A percentile compares a stretch with the other conserved stretches of the same genome.
These are phyloP conservation scores for Euleptes europaea DNA, from an alignment of 2,113 vertebrate genomes.

Conservation along the genomic window DNA sequence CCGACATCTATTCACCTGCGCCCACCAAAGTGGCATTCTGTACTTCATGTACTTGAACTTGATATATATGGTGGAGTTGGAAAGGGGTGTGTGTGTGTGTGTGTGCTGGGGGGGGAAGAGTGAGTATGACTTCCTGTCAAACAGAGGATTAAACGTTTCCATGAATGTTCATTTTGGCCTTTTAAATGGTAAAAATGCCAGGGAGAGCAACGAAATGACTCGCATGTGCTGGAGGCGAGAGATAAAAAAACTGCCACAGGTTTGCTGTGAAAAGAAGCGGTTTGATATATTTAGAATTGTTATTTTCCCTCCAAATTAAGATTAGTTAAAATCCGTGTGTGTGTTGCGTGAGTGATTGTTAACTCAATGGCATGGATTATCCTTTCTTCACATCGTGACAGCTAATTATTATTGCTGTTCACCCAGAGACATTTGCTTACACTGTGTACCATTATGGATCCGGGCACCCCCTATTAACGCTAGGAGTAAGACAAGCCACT, in stretches of 20 bases:
- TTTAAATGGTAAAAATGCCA: conserved; percentile 70
- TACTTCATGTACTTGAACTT: conserved; percentile 38
- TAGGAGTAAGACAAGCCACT: conserved; percentile 52
- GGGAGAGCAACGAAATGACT: conserved; percentile 69
- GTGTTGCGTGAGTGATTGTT: conserved; percentile 73
- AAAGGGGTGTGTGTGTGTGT: conserved; percentile 26
- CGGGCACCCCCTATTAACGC: conserved; percentile 54
- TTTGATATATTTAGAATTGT: conserved; percentile 79
- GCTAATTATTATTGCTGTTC: conserved; percentile 79
- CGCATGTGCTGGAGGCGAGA: conserved; percentile 69
- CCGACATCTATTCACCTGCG: not conserved
- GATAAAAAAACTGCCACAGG: conserved; percentile 76
- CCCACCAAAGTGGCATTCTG: conserved; percentile 12
- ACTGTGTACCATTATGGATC: conserved; percentile 63
- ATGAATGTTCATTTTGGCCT: conserved; percentile 63
- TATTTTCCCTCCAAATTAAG: conserved; percentile 82
- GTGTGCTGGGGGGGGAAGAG: conserved; percentile 42
- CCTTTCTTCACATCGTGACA: conserved; percentile 76
- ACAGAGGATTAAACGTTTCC: conserved; percentile 59
- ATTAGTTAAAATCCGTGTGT: conserved; percentile 79
- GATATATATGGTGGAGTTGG: conserved; percentile 43
- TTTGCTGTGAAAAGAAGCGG: conserved; percentile 68
- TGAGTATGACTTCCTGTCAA: conserved; percentile 41
- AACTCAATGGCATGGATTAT: conserved; percentile 76
- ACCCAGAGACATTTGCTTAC: conserved; percentile 62